Base-by-base conservation (phyloP, 2,888 invertebrate species). In the Pegoplata infirma region DNA sequence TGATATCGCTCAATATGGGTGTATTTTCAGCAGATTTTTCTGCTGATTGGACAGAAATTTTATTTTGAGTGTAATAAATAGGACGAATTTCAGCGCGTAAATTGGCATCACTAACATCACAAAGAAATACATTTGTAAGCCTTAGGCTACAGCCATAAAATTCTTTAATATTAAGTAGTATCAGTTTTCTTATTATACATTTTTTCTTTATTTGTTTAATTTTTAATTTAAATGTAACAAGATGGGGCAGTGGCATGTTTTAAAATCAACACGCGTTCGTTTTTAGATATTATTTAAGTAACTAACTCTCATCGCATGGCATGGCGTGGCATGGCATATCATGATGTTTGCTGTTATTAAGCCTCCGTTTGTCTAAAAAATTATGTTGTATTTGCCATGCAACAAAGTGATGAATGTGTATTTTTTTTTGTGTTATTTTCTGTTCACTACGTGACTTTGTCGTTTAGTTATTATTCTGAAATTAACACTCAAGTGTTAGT, bases 361-460 rank as follows among this genome's bases (percentile, higher is more conserved):
- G 69, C 14, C 64, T 55, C 55, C 17, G 28, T n/a, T n/a, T 58
- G 58, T 21, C 64, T 40, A 55, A 16, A n/a, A n/a, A n/a, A n/a
- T n/a, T n/a, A 49, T 25, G 49, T 49, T 36, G 25, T 53, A 17
- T 51, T 69, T 17, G 32, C 53, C 55, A 55, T 10, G 12, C 36
- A 16, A n/a, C n/a, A n/a, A n/a, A 69, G 51, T 71, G 71, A 51
- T 71, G 66, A 71, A 69, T 71, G 32, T 61, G 80, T 63, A 56
- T 23, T 67, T 19, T 23, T 16, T 23, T 51, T 69, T 25, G 16
- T 49, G 68, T 47, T 17, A n/a, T 16, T 40, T 69, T 40, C 16
- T 58, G 71, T 49, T 44, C 53, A 66, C 67, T 82, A 85, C 86
- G 84, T 85, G 86, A 85, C 86, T 84, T 82, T 81, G 80, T 75